Base-by-base conservation (phyloP, 2,113 vertebrate genomes). In the Accipiter virgatus region DNA sequence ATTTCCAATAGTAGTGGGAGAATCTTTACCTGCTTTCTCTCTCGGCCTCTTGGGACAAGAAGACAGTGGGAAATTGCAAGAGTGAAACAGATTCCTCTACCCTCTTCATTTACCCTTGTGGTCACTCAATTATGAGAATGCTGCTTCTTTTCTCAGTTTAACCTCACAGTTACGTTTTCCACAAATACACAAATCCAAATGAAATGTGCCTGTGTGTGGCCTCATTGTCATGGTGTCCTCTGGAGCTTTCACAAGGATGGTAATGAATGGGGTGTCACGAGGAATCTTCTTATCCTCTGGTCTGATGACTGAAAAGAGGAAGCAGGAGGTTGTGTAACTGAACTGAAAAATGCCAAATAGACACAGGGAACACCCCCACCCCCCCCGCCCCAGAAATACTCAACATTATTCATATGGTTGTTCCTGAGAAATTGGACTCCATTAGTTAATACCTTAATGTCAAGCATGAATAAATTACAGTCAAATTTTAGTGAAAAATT, bases 281-380 rank as follows among this genome's bases (percentile, higher is more conserved):
- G 13, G 50, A 81, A 58, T 78, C 48, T 82, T 93, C 88, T 83
- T 84, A 53, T n/a, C 55, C 77, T 88, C n/a, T 83, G 34, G 52
- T 93, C 31, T 88, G 58, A 63, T 74, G 86, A 58, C 17, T 81
- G 79, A 86, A 86, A 90, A 84, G 45, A 70, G 7, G 47, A 91
- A 84, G 34, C 42, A 66, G 25, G 45, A 56, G 45, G 8, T 74
- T 86, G 50, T 93, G 52, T 34, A 81, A 74, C n/a, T 74, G 31
- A 84, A 42, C 6, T 62, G 25, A 77, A 90, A 93, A 90, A 88
- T 90, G 21, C 10, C 27, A 29, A 18, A 66, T 38, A 81, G 29
- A 8, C 10, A 29, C 11, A 32, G 0, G 7, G 20, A 45, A 19
- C 17, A 18, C 18, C 42, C 42, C n/a, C n/a, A n/a, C 14, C 19